Base-by-base conservation (phyloP, 2,888 invertebrate genomes). In the Sesia apiformis region DNA sequence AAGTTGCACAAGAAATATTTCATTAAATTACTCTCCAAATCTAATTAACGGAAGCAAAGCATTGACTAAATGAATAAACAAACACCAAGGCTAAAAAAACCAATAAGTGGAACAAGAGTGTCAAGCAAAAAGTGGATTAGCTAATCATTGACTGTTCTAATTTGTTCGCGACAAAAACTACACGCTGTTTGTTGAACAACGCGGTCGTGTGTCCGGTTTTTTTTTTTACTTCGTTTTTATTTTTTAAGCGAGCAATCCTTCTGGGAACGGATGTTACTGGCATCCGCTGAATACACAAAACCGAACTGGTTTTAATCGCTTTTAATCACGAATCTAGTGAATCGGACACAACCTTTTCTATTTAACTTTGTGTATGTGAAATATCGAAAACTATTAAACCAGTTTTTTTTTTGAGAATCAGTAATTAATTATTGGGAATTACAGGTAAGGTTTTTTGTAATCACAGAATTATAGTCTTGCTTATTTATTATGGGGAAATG, bases 191-290 rank as follows among this genome's bases (percentile, higher is more conserved):
- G 46, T 46, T 3, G 46, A 46, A 46, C 46, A 23, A 46, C 8
- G 8, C 5, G 6, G 5, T 52, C 5, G 53, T 57, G 56, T 54
- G 54, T 54, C 52, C 51, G 38, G 51, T 51, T 39, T 53, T 55
- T 58, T 55, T 58, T 55, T 57, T 49, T 7, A 46, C 4, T n/a
- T 53, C 8, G 70, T 71, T 76, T 76, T 68, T 78, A 70, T 71
- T 76, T 76, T 68, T 78, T 71, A 64, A 69, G 64, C 63, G 69
- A 70, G 67, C 78, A 76, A 78, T 81, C 80, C 79, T 84, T 83
- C 83, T 86, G 86, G 77, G 86, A 87, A 85, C 86, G 86, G 86
- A 87, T 85, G 84, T 79, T 67, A 66, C 65, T 67, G 70, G 77
- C 78, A 80, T 77, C 81, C 80, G 81, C 76, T 80, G 79, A 79